Base-by-base conservation (phyloP, 1,140 invertebrate genomes). In the Geopemphigus sp. region DNA sequence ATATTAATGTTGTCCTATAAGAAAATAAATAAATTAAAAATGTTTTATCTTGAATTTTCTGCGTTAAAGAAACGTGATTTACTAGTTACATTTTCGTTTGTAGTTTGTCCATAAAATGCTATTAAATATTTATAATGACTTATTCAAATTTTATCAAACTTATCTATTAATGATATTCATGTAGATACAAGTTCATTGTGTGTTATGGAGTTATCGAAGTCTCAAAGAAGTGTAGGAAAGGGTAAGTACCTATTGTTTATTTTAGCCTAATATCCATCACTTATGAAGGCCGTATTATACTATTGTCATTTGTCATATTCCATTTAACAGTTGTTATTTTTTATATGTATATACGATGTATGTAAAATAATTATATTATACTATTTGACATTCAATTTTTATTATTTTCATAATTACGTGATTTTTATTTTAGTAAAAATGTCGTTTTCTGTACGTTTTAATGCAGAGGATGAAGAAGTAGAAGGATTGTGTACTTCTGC, bases 391-490 rank as follows among this genome's bases (percentile, higher is more conserved):
- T 64, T 1, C n/a, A 12, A 24, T 47, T 47, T 47, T 45, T n/a
- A 15, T 39, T 45, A 22, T 32, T 68, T 24, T 22, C 12, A 47
- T 47, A 24, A 68, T 24, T 50, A 54, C 1, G 1, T 68, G 1
- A n/a, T n/a, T 12, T 72, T 72, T 11, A 26, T 29, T 14, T 78
- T 63, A 63, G 56, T 24, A n/a, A 78, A 61, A 78, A 78, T 78
- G 74, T 82, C 82, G n/a, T 82, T 82, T 80, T 83, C 83, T 11
- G 80, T 83, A 32, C 74, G 83, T 1, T 83, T 82, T 57, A 82
- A 82, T 70, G 81, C 83, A 4, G 83, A 83, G 81, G 83, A 82
- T n/a, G 83, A 83, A 50, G 81, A 83, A 73, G 64, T 82, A 3
- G 83, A 82, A 54, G 82, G 82, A 17, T 45, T 82, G 1, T 82